Conservation (phyloP, 2,113 vertebrate genomes). For the Spilogale gracilis region DNA sequence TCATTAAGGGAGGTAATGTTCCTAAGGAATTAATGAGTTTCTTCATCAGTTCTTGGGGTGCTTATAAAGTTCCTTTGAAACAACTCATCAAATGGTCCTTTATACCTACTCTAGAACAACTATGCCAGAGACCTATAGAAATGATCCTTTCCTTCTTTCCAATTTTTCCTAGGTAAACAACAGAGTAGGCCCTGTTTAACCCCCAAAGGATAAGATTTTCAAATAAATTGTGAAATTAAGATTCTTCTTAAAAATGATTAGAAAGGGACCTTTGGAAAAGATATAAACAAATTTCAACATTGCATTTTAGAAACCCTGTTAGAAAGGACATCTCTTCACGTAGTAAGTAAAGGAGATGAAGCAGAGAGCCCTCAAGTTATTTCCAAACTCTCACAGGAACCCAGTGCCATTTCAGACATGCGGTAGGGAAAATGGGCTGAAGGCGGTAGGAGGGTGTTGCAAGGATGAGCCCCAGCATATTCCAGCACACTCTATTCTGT, state of each 20-base stretch:
- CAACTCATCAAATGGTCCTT: background rate
- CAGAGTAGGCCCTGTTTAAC: background rate
- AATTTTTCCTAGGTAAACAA: background rate
- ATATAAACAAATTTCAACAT: background rate
- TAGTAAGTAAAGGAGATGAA: background rate
- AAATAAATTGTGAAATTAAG: background rate
- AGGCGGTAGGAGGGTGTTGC: accelerated
- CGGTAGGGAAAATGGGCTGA: too few relatives aligned
- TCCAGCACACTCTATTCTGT: background rate
- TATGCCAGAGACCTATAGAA: background rate
- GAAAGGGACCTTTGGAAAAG: background rate
- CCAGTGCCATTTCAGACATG: background rate
- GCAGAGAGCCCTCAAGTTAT: background rate
- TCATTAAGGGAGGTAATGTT: constrained; percentile 60
- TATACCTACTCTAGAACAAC: background rate
- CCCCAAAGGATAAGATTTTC: background rate
- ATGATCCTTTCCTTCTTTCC: background rate
- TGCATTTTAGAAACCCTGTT: background rate
- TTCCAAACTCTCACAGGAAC: background rate
- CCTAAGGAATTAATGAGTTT: constrained; percentile 62
- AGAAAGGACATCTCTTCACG: background rate
- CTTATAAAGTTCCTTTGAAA: constrained; percentile 39
- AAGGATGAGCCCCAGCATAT: background rate
- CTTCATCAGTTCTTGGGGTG: constrained; percentile 37
- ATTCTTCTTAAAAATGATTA: constrained; percentile 10